Base-by-base conservation (phyloP, 2,797 vertebrate genomes). In the Coranthus polyacanthus region DNA sequence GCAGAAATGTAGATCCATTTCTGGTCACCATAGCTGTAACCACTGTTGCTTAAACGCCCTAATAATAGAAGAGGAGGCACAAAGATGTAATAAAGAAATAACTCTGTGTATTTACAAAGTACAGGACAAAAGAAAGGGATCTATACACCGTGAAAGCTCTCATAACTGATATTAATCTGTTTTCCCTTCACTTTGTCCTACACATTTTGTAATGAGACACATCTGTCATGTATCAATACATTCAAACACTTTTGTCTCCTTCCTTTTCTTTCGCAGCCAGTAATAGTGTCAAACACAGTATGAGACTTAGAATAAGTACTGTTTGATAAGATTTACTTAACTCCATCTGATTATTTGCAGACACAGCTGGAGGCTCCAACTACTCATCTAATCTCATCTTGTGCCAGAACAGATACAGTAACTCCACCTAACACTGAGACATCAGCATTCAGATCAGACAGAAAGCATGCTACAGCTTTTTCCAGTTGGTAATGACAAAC, bases 341-440 rank as follows among this genome's bases (percentile, higher is more conserved):
- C 45, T 56, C 45, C 16, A 68, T 69, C 15, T 54, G 32, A 70
- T 65, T 56, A 60, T 51, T 16, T 34, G 21, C 42, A 53, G 13
- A 63, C 18, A 22, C 12, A 64, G 54, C 43, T 51, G 37, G 43
- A 43, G 44, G 32, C 47, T 65, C 29, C 36, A 24, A 18, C 22
- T 70, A 55, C 38, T 60, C 44, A 21, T 42, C 56, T 57, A 32
- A 32, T 32, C 29, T 32, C 20, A 17, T 57, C 36, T 17, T 38
- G 36, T 47, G 36, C 16, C 43, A 42, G 20, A 39, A 21, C 6
- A 46, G 32, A 58, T 26, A 43, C 9, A 8, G 29, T 32, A 32
- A 32, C 22, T 34, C 13, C 21, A 9, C 13, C n/a, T 7, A 29
- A 63, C 47, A 42, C 36, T 22, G 42, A 63, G 46, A 41, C 20